These are phyloP conservation scores for Acronicta aceris DNA, from an alignment of 2,888 invertebrate genomes.

Conservation along the genomic window DNA sequence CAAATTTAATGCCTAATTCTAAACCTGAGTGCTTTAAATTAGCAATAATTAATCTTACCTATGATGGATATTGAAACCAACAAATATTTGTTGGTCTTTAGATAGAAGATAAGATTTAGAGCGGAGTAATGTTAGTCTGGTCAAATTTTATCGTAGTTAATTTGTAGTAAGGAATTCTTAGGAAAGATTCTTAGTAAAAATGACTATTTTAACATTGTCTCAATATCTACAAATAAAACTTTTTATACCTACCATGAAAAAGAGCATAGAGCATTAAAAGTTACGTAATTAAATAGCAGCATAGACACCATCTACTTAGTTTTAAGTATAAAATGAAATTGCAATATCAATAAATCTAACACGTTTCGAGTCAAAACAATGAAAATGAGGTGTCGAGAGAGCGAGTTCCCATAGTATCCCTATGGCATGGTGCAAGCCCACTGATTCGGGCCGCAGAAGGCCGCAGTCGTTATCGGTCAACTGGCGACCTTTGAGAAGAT, in stretches of 20 bases:
- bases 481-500: constrained; percentile 82
- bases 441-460: constrained; percentile 77
- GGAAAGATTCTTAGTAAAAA: no score
- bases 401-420: constrained; percentile 62
- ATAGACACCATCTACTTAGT: not conserved
- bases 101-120: no score
- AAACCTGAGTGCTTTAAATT: not conserved
- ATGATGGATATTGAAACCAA: not conserved
- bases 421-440: constrained; percentile 71
- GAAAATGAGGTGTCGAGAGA: constrained; percentile 33
- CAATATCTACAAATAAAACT: no score
- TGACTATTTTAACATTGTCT: no score
- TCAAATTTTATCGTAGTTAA: no score
- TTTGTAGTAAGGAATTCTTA: no score
- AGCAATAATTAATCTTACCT: not conserved
- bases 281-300: not conserved
- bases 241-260: no score
- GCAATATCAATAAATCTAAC: constrained; percentile 15
- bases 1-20: constrained; percentile 21
- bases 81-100: not conserved
- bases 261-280: no score
- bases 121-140: no score
- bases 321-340: constrained; percentile 3
- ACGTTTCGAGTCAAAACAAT: constrained; percentile 34
- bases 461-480: constrained; percentile 87